Conservation (phyloP, 2,888 invertebrate species). For the Ornithoptera alexandrae region DNA sequence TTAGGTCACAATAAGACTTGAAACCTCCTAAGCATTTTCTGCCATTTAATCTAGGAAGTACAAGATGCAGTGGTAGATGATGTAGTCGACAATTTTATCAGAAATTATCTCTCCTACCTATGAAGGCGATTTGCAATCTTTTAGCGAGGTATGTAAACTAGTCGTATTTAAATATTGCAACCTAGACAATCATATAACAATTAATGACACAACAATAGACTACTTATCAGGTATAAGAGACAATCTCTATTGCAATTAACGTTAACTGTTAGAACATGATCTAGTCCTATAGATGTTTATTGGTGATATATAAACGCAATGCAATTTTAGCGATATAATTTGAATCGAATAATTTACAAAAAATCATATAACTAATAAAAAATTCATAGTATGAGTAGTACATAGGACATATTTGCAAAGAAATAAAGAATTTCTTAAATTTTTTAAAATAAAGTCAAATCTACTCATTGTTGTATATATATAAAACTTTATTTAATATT, state of each 20-base stretch:
- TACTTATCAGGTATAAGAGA: slow-evolving; percentile 43
- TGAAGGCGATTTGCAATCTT: not conserved
- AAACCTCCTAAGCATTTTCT: too few species aligned
- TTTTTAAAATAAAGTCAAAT: too few species aligned
- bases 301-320: not conserved
- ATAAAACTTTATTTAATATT: not conserved
- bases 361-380: too few species aligned
- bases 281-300: slow-evolving; percentile 18
- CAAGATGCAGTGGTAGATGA: too few species aligned
- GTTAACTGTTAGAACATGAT: slow-evolving; percentile 32
- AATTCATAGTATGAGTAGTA: too few species aligned
- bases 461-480: too few species aligned
- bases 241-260: slow-evolving; percentile 34
- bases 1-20: too few species aligned
- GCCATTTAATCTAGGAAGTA: too few species aligned
- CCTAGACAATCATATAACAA: slow-evolving; percentile 35
- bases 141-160: slow-evolving; percentile 5
- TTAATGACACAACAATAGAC: slow-evolving; percentile 46
- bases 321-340: too few species aligned
- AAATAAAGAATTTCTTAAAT: not conserved
- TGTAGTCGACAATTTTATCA: too few species aligned
- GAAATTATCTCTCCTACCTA: not conserved
- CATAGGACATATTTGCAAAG: too few species aligned
- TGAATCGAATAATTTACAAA: too few species aligned
- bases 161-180: slow-evolving; percentile 30